A percentile compares a stretch with the other conserved stretches of the same genome.
These are phyloP conservation scores for Euplexia lucipara DNA, from an alignment of 2,888 invertebrate species.

Conservation along the genomic window DNA sequence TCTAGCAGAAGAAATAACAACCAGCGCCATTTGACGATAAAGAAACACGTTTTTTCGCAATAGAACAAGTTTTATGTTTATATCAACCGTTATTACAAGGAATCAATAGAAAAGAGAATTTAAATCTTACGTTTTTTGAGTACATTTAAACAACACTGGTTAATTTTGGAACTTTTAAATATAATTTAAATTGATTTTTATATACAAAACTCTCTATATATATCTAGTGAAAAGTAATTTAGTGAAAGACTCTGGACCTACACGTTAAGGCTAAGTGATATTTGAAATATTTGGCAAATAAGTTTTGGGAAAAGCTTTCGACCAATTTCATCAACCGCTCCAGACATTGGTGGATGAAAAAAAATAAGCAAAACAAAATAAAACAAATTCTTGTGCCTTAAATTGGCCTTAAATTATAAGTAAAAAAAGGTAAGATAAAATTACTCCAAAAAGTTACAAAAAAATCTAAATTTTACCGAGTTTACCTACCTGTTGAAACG, in stretches of 20 bases:
- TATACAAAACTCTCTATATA: slow-evolving; percentile 88
- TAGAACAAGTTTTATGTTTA: slow-evolving; percentile 92
- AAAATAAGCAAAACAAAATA: slow-evolving; percentile 78
- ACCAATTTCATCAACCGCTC: slow-evolving; percentile 88
- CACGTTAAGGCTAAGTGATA: slow-evolving; percentile 88
- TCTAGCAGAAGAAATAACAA: slow-evolving; percentile 86
- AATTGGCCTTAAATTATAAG: slow-evolving; percentile 91
- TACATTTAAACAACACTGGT: slow-evolving; percentile 91
- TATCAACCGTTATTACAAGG: slow-evolving; percentile 91
- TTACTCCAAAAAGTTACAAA: slow-evolving; percentile 81
- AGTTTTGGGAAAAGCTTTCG: slow-evolving; percentile 85
- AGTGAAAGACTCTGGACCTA: slow-evolving; percentile 88
- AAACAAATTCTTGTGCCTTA: slow-evolving; percentile 88
- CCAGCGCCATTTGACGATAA: slow-evolving; percentile 91
- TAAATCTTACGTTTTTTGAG: slow-evolving; percentile 89
- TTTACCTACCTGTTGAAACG: slow-evolving; percentile 89
- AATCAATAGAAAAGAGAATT: slow-evolving; percentile 91
- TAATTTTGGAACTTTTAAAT: slow-evolving; percentile 90
- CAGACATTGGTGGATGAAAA: slow-evolving; percentile 86
- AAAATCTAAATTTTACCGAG: slow-evolving; percentile 86
- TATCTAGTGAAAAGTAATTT: slow-evolving; percentile 89
- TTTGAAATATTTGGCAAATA: slow-evolving; percentile 87
- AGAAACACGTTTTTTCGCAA: slow-evolving; percentile 92
- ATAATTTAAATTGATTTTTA: slow-evolving; percentile 89
- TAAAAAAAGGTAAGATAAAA: slow-evolving; percentile 89